Evolutionary conservation across 2,113 vertebrate genomes (phyloP).

Genomic region (Tragelaphus strepsiceros): DNA sequence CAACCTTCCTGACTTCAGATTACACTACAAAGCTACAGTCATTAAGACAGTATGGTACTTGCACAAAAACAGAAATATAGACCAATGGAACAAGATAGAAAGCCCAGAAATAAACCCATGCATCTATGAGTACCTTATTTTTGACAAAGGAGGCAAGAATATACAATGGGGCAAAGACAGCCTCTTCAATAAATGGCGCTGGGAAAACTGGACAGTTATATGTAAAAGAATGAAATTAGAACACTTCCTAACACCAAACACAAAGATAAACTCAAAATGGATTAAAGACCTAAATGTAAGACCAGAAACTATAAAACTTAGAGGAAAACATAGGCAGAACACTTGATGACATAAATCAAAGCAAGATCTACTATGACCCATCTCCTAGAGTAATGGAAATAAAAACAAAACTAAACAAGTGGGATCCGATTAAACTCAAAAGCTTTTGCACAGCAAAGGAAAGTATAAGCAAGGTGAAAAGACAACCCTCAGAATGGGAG

Average conservation of each 20-base stretch:
- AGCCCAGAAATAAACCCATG: neutral
- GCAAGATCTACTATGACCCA: neutral
- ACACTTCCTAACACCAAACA: neutral
- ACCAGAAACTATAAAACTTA: neutral
- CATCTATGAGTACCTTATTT: neutral
- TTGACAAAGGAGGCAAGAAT: neutral
- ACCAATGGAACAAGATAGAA: neutral
- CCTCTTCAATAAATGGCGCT: neutral
- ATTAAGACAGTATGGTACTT: neutral
- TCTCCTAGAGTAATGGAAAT: neutral
- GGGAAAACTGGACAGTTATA: neutral
- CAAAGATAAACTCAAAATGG: neutral
- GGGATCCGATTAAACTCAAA: neutral
- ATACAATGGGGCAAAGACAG: neutral
- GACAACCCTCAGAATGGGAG: neutral
- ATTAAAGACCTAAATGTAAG: neutral
- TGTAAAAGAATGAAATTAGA: neutral
- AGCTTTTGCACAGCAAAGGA: neutral
- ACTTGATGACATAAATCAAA: neutral
- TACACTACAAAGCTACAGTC: neutral
- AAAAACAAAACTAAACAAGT: neutral
- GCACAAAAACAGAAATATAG: neutral
- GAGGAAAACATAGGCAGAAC: neutral
- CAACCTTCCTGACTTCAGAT: neutral
- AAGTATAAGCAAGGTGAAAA: too few species aligned